Percentiles rank a stretch among this genome's conserved stretches.
phyloP scores from a whole-genome alignment of 2,797 vertebrate genomes.

The Helostoma temminkii region DNA sequence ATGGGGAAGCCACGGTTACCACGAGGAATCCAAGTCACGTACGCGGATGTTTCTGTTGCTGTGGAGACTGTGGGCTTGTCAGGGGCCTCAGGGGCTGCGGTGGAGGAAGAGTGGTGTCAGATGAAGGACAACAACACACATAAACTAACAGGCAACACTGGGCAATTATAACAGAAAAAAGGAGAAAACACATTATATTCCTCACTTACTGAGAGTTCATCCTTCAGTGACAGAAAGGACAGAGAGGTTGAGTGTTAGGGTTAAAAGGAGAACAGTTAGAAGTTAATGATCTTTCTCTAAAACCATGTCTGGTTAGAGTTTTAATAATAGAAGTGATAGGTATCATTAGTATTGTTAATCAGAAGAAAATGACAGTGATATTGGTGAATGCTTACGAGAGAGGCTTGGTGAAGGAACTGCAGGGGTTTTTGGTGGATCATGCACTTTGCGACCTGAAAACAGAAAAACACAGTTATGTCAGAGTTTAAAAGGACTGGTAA shows the following conservation, averaged over 20 bases:
- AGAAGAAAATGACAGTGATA: background rate
- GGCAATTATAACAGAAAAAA: constrained; percentile 31
- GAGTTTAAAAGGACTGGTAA: background rate
- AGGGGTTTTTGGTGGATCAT: constrained; percentile 80
- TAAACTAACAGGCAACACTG: constrained; percentile 32
- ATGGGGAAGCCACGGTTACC: constrained; percentile 97
- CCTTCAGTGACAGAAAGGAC: constrained; percentile 76
- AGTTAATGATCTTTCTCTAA: background rate
- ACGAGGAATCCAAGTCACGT: constrained; percentile 98
- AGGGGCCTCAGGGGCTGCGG: constrained; percentile 94
- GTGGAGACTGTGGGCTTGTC: constrained; percentile 98
- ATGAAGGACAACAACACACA: constrained; percentile 22
- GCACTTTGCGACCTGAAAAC: constrained; percentile 83
- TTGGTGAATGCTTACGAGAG: constrained; percentile 87
- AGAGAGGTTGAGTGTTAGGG: constrained; percentile 76
- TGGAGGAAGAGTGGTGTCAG: constrained; percentile 30
- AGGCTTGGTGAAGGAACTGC: constrained; percentile 90
- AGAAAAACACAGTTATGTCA: constrained; percentile 25
- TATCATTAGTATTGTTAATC: constrained; percentile 60
- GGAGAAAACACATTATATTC: constrained; percentile 24
- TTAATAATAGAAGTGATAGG: background rate
- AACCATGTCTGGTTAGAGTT: constrained; percentile 15
- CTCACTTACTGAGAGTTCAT: constrained; percentile 83
- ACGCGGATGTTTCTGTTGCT: constrained; percentile 95
- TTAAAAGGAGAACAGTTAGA: constrained; percentile 46